Evolutionary conservation across 2,888 invertebrate genomes (phyloP).

Genomic region (Philereme vetulata): DNA sequence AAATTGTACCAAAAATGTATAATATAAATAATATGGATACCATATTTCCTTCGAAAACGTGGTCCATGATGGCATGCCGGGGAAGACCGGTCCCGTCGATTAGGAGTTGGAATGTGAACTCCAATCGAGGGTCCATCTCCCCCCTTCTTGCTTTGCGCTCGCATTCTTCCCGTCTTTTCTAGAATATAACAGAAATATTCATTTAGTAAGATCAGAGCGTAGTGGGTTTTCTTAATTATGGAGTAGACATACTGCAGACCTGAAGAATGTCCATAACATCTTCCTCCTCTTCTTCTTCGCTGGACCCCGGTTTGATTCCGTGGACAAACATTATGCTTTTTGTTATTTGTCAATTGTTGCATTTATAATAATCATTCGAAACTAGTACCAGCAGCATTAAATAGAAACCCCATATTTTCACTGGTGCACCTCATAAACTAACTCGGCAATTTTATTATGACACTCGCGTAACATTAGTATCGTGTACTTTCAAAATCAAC

Average conservation of each 20-base stretch:
- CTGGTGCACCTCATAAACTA: background rate
- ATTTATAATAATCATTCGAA: background rate
- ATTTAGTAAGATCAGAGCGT: background rate
- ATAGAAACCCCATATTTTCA: background rate
- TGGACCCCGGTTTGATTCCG: constrained; percentile 81
- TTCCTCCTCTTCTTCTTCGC: constrained; percentile 84
- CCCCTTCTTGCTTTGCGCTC: constrained; percentile 94
- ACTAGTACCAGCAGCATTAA: background rate
- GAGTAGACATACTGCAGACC: constrained; percentile 52
- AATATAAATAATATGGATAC: constrained; percentile 59
- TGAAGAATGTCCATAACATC: constrained; percentile 80
- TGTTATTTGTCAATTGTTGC: background rate
- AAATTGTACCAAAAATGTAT: background rate
- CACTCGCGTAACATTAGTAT: constrained; percentile 2
- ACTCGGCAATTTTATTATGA: constrained; percentile 3
- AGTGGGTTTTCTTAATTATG: background rate
- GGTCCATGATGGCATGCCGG: constrained; percentile 94
- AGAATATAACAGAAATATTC: constrained; percentile 33
- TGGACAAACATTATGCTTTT: constrained; percentile 80
- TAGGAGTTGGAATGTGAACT: constrained; percentile 94
- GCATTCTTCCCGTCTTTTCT: constrained; percentile 93
- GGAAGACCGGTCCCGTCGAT: constrained; percentile 93
- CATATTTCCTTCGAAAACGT: constrained; percentile 95
- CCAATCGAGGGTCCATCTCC: constrained; percentile 96
- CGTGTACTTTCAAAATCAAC: background rate